phyloP scores from a whole-genome alignment of 2,797 vertebrate genomes.

The Microhierax caerulescens region DNA sequence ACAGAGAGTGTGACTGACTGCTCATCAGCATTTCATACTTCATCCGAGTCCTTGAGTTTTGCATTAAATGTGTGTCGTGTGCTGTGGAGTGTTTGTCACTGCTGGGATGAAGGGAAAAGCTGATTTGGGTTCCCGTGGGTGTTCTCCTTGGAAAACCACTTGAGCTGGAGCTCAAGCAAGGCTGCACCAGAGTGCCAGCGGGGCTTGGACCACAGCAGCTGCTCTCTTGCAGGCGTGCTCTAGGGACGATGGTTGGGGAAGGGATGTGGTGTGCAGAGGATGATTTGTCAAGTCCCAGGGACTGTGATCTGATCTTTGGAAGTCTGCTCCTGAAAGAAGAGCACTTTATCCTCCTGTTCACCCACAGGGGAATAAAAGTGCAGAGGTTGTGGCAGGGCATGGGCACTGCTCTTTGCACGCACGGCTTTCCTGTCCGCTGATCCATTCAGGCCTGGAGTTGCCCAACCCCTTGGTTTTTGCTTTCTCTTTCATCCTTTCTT shows the following conservation, averaged over 20 bases:
- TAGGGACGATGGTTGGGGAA: not conserved
- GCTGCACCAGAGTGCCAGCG: rapidly evolving
- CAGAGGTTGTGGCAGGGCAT: not conserved
- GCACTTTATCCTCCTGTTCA: not conserved
- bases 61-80: slow-evolving; percentile 26
- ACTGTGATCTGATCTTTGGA: not conserved
- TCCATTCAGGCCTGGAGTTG: not conserved
- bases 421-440: not conserved
- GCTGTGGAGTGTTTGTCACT: slow-evolving; percentile 45
- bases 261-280: not conserved
- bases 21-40: slow-evolving; percentile 49
- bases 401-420: not conserved
- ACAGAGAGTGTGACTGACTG: not conserved
- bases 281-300: not conserved
- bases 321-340: not conserved
- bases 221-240: not conserved
- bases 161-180: not conserved
- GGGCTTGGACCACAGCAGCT: not conserved
- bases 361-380: not conserved
- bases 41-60: slow-evolving; percentile 26
- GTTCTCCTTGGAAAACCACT: not conserved
- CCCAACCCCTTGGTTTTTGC: not conserved
- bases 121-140: not conserved
- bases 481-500: slow-evolving; percentile 15
- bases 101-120: slow-evolving; percentile 35